Conservation (phyloP, 2,888 invertebrate genomes). For the Euphydryas editha region DNA sequence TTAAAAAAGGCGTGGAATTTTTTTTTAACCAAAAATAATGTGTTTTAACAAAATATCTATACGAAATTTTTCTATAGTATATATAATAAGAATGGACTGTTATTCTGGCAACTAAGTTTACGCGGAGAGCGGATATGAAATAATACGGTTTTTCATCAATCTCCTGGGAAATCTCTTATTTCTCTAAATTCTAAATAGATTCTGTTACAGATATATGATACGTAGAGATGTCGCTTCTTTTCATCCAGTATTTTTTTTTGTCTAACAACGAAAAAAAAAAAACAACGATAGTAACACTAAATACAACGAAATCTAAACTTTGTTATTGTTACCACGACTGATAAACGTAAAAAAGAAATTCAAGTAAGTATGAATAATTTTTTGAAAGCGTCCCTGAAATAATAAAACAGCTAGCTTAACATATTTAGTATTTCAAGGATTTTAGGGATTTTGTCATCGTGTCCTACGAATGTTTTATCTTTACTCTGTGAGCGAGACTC, state of each 20-base stretch:
- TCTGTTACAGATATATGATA: background rate
- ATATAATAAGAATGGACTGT: background rate
- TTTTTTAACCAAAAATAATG: no score
- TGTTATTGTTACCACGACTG: background rate
- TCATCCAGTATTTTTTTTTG: background rate
- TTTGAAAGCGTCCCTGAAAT: background rate
- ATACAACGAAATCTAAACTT: no score
- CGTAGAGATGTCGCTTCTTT: background rate
- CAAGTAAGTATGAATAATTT: background rate
- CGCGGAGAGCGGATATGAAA: background rate
- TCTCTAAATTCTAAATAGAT: background rate
- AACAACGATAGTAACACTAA: no score
- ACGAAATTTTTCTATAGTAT: background rate
- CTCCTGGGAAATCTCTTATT: background rate
- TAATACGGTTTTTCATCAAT: background rate
- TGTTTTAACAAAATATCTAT: no score
- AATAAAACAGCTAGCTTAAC: constrained; percentile 3
- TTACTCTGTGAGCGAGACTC: constrained; percentile 15
- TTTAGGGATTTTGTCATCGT: constrained; percentile 8
- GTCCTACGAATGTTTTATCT: constrained; percentile 10
- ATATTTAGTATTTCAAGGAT: constrained; percentile 5
- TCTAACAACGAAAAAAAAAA: background rate
- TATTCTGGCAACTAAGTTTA: background rate
- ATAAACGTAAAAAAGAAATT: background rate
- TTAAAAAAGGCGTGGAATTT: no score